Evolutionary conservation across 2,797 vertebrate species (phyloP).

Genomic region (Morus bassanus): DNA sequence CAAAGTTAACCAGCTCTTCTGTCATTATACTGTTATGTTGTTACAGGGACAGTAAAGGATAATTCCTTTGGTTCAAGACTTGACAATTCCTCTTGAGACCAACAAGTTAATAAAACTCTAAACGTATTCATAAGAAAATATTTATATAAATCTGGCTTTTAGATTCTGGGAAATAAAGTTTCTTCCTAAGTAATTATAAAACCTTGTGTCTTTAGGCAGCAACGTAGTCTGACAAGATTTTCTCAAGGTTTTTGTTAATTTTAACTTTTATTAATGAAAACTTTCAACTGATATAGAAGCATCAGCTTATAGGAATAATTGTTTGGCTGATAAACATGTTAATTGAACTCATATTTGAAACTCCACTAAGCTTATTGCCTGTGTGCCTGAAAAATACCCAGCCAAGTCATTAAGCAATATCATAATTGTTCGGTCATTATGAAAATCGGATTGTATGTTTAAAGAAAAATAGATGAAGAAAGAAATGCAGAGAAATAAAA

Average conservation of each 20-base stretch:
- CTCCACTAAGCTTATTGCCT: not conserved
- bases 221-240: not conserved
- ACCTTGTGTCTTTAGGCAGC: not conserved
- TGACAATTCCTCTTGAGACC: not conserved
- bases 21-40: not conserved
- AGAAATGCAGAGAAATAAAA: not conserved
- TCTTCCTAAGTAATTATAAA: not conserved
- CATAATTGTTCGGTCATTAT: not conserved
- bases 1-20: not conserved
- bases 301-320: not conserved
- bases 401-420: not conserved
- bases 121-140: not conserved
- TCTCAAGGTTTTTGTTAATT: not conserved
- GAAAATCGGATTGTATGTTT: not conserved
- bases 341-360: conserved; percentile 33
- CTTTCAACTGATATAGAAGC: not conserved
- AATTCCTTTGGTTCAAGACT: not conserved
- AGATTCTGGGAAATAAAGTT: not conserved
- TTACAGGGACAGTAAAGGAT: not conserved
- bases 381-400: conserved; percentile 5
- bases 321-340: not conserved
- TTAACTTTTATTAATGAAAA: conserved; percentile 15
- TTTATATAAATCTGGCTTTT: not conserved
- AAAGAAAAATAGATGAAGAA: conserved; percentile 3
- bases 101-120: not conserved